Evolutionary conservation across 2,888 invertebrate genomes (phyloP).

Genomic region (Rotaria socialis): DNA sequence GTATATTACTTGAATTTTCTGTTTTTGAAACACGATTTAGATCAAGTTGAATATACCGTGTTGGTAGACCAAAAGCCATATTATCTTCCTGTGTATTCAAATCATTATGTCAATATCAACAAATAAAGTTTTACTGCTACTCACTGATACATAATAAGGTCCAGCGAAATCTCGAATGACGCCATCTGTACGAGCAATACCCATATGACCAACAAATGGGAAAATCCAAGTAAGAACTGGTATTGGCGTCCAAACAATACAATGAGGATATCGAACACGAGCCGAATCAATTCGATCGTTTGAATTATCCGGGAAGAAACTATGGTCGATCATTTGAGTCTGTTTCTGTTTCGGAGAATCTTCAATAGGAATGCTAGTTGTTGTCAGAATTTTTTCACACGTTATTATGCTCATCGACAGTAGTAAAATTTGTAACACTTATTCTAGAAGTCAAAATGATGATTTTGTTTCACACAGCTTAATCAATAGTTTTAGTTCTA

Average conservation of each 20-base stretch:
- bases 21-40: slow-evolving; percentile 20
- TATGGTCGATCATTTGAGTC: not conserved
- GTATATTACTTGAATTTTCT: slow-evolving; percentile 59
- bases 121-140: slow-evolving; percentile 47
- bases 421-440: too few relatives aligned
- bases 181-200: slow-evolving; percentile 78
- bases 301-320: not conserved
- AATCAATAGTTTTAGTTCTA: too few relatives aligned
- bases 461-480: too few relatives aligned
- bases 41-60: slow-evolving; percentile 54
- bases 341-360: not conserved
- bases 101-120: not conserved
- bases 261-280: slow-evolving; percentile 71
- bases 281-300: not conserved
- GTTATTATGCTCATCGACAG: not conserved
- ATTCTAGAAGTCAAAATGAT: too few relatives aligned
- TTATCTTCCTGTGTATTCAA: slow-evolving; percentile 59
- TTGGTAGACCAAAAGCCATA: slow-evolving; percentile 64
- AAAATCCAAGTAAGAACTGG: slow-evolving; percentile 89
- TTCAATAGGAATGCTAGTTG: not conserved
- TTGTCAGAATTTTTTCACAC: not conserved
- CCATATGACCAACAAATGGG: slow-evolving; percentile 98
- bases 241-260: slow-evolving; percentile 93
- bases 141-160: slow-evolving; percentile 79
- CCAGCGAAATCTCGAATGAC: slow-evolving; percentile 95